Conservation (phyloP, 23 tunicate species). For the Oikopleura albicans region DNA sequence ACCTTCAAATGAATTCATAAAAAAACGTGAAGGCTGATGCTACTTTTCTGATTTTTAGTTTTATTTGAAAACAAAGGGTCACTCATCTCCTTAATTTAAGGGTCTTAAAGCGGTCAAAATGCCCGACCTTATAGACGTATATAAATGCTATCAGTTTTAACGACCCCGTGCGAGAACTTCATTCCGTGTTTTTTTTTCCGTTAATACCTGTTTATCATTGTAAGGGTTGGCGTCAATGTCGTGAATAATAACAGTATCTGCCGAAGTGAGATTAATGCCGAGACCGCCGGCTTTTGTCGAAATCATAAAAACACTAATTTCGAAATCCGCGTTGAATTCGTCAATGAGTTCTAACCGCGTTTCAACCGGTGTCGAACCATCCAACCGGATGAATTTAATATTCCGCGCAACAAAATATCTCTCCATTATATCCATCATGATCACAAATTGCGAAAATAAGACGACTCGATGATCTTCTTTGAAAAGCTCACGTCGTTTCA, state of each 20-base stretch:
- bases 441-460: conserved; percentile 65
- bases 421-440: conserved; percentile 78
- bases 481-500: no score
- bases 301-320: conserved; percentile 35
- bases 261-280: conserved; percentile 68
- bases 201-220: conserved; percentile 90
- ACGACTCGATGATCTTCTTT: conserved; percentile 32
- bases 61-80: not conserved
- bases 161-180: no score
- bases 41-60: no score
- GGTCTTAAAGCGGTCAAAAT: no score
- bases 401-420: conserved; percentile 25
- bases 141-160: no score
- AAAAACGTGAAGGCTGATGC: no score
- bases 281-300: conserved; percentile 92
- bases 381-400: not conserved
- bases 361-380: conserved; percentile 17
- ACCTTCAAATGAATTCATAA: no score
- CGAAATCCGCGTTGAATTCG: conserved; percentile 30
- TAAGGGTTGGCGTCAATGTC: conserved; percentile 92
- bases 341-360: conserved; percentile 42
- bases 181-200: no score
- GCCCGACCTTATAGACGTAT: no score
- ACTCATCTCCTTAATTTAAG: no score
- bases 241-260: conserved; percentile 65